A percentile compares a stretch with the other conserved stretches of the same genome.
Evolutionary conservation across 2,113 vertebrate species (phyloP).

Genomic region (Loxodonta africana): DNA sequence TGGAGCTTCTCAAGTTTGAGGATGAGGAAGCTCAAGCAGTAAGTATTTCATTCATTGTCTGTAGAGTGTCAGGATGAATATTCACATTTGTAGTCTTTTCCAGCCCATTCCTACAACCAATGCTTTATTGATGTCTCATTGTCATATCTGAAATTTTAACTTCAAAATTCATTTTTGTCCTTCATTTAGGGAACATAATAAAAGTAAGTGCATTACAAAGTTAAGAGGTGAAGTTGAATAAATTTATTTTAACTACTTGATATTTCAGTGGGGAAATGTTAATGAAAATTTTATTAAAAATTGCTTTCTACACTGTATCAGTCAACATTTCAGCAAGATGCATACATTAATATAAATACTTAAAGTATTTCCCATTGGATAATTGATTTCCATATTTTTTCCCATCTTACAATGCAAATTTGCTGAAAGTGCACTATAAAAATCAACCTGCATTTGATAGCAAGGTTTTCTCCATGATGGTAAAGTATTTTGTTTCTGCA

Average conservation of each 20-base stretch:
- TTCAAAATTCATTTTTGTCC: conserved; percentile 1
- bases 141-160: background rate
- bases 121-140: background rate
- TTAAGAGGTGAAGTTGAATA: conserved; percentile 4
- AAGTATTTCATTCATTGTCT: conserved; percentile 83
- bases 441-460: background rate
- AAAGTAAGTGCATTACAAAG: background rate
- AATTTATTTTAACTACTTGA: background rate
- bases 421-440: background rate
- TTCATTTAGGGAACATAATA: background rate
- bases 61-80: background rate
- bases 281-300: conserved; percentile 37
- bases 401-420: background rate
- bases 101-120: background rate
- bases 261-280: background rate
- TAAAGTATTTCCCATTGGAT: background rate
- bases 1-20: conserved; percentile 98
- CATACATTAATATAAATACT: background rate
- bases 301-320: background rate
- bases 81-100: background rate
- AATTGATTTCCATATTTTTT: conserved; percentile 20
- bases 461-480: background rate
- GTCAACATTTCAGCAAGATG: background rate
- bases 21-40: conserved; percentile 98
- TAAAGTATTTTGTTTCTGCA: background rate